Base-by-base conservation (phyloP, 2,888 invertebrate genomes). In the Rotaria sp. region DNA sequence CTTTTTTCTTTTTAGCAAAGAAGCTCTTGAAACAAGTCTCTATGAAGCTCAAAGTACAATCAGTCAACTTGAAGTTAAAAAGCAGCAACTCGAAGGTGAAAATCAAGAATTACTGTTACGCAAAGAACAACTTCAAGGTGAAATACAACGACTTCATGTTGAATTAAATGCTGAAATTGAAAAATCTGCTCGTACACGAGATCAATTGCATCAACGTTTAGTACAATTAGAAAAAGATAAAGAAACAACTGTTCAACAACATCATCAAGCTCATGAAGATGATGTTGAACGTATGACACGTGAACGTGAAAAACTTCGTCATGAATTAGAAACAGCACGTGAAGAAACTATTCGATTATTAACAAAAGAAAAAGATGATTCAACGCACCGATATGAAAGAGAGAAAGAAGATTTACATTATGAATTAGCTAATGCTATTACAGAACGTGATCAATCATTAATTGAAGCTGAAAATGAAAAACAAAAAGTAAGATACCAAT, bases 391-490 rank as follows among this genome's bases (percentile, higher is more conserved):
- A 87, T 92, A 95, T 88, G 93, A 95, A 88, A 94, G 94, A 88
- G 93, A 95, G 89, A 93, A 95, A 89, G 95, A 94, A 88, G 94
- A 94, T 80, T 92, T 96, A 50, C 94, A 95, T 88, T 93, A 94
- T 45, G 94, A 95, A 87, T 93, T 96, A 38, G 95, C 96, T 88
- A 94, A 94, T 89, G 91, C 96, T 26, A 94, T 95, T 89, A 93
- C 96, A 89, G 96, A 97, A 89, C 95, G 96, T 88, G 96, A 97
- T 89, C 96, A 96, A 90, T 94, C 95, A 1, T 93, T 96, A 90
- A 92, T 96, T 80, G 92, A 96, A 85, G 96, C 96, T 0, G 96
- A 97, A 92, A 96, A 96, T 90, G 96, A 97, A 89, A 96, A 96
- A 89, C 96, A 97, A 89, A 96, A 96, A 92, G 95, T 67, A 67